Evolutionary conservation across 2,113 vertebrate species (phyloP).

Genomic region (Psephotus haematonotus): DNA sequence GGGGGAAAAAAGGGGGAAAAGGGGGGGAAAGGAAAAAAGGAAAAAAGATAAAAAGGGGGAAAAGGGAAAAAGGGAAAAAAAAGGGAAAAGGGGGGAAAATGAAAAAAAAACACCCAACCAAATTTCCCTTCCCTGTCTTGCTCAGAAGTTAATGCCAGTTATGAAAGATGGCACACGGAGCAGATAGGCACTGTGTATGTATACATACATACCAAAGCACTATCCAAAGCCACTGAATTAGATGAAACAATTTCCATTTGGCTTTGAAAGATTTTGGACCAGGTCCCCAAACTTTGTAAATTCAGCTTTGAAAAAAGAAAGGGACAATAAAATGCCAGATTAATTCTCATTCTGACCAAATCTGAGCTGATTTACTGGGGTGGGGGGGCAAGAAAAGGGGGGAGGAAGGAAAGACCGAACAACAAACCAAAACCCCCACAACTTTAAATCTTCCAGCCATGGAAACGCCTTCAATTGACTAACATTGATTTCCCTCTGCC

Average conservation of each 20-base stretch:
- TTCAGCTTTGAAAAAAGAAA: not conserved
- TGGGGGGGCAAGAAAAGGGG: accelerated
- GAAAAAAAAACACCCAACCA: accelerated
- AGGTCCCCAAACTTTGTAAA: not conserved
- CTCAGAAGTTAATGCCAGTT: not conserved
- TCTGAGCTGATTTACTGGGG: not conserved
- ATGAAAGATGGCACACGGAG: not conserved
- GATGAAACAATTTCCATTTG: not conserved
- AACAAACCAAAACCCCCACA: not conserved
- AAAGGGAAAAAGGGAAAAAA: no score
- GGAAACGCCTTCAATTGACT: not conserved
- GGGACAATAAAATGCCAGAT: not conserved
- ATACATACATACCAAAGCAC: not conserved
- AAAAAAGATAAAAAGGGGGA: no score
- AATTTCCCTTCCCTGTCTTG: not conserved
- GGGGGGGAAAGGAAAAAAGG: no score
- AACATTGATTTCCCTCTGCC: not conserved
- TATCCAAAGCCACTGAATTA: not conserved
- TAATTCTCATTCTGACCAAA: not conserved
- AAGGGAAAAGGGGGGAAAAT: no score
- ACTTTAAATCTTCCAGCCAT: not conserved
- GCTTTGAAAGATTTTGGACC: not conserved
- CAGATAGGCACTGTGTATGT: not conserved
- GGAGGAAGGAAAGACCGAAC: not conserved
- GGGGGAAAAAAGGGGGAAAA: no score